Evolutionary conservation across 2,797 vertebrate genomes (phyloP).

Genomic region (Loriculus beryllinus): DNA sequence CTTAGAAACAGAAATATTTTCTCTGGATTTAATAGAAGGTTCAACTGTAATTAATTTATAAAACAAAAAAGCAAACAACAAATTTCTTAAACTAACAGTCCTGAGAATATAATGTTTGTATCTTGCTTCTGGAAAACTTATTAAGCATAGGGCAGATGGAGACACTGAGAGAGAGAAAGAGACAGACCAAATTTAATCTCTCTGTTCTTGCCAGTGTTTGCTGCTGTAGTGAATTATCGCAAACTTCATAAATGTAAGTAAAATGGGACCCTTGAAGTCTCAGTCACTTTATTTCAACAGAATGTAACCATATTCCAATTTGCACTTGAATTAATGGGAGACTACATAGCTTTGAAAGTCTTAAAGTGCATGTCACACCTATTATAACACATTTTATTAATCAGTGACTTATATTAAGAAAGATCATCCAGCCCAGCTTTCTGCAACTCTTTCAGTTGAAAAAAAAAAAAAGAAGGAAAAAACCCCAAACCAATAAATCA

Average conservation of each 20-base stretch:
- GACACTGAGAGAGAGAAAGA: neutral
- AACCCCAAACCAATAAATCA: accelerated
- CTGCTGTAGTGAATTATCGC: constrained; percentile 43
- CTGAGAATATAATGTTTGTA: neutral
- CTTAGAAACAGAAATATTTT: constrained; percentile 29
- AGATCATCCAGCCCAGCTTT: constrained; percentile 2
- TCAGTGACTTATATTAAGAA: constrained; percentile 42
- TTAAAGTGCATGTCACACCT: constrained; percentile 51
- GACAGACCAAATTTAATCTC: neutral
- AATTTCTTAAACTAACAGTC: constrained; percentile 33
- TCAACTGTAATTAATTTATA: constrained; percentile 39
- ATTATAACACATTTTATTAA: constrained; percentile 63
- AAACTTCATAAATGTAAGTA: constrained; percentile 34
- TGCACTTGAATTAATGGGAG: constrained; percentile 45
- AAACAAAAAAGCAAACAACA: constrained; percentile 31
- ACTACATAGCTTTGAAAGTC: constrained; percentile 53
- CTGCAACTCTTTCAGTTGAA: neutral
- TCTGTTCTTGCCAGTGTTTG: constrained; percentile 48
- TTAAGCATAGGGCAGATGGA: neutral
- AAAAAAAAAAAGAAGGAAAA: neutral
- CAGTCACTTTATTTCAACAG: constrained; percentile 47
- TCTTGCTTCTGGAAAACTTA: constrained; percentile 26
- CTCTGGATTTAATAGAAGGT: neutral
- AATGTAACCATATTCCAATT: constrained; percentile 59
- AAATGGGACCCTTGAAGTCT: constrained; percentile 60